Evolutionary conservation across 1,140 invertebrate genomes (phyloP).

Genomic region (Aricia agestis): DNA sequence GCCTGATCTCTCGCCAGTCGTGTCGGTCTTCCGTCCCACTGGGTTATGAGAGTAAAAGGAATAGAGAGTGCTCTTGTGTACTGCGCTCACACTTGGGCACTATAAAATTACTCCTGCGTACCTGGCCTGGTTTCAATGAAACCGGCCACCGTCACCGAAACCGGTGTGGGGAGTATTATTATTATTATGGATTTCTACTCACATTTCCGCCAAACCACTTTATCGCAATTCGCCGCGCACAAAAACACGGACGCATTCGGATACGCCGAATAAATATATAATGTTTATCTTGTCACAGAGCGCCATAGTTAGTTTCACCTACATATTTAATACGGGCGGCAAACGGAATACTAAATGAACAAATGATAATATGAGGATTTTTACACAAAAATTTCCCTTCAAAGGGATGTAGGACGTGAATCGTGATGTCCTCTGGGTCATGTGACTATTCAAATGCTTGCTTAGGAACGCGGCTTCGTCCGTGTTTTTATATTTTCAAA

Average conservation of each 20-base stretch:
- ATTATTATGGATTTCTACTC: too few relatives aligned
- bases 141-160: too few relatives aligned
- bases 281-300: slow-evolving; percentile 7
- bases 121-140: too few relatives aligned
- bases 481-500: background rate
- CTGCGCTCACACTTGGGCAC: too few relatives aligned
- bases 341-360: slow-evolving; percentile 26
- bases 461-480: background rate
- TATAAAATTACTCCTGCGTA: too few relatives aligned
- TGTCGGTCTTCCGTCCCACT: too few relatives aligned
- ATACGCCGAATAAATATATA: background rate
- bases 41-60: too few relatives aligned
- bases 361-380: slow-evolving; percentile 13
- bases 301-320: slow-evolving; percentile 7
- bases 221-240: background rate
- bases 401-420: background rate
- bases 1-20: too few relatives aligned
- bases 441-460: background rate
- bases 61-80: too few relatives aligned
- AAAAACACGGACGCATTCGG: background rate
- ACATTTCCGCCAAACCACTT: background rate
- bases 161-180: too few relatives aligned
- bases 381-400: background rate
- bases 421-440: background rate
- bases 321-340: slow-evolving; percentile 23